Evolutionary conservation across 2,888 invertebrate genomes (phyloP), one percentile per base, ranked within the genome.

Genomic region (Lissonota sp.): DNA sequence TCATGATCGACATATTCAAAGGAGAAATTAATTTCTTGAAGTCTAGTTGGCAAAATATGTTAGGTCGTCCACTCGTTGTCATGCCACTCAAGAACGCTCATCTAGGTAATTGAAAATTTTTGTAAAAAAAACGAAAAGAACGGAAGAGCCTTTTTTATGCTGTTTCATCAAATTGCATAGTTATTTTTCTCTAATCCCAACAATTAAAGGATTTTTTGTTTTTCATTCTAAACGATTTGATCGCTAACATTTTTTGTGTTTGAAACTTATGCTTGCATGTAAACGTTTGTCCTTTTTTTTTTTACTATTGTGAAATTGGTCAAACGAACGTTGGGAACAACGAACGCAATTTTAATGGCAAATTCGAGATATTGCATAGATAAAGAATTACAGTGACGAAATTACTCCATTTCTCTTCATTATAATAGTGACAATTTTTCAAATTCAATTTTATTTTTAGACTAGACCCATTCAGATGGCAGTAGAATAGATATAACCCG

Each of bases 21-120:
- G 97, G 97, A 89, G 98, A 99, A 94, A 97, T 99, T 92, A 97
- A 98, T 95, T 99, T 98, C 95, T 96, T 99, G 94, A 98, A 99
- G 95, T 97, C 97, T 90, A 98, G 98, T 93, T 99, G 99, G 99
- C 98, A 98, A 94, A 97, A 97, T 94, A 97, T 98, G 94, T 95
- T 99, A 92, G 99, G 99, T 90, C 95, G 99, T 90, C 99, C 99
- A 83, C 95, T 98, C 92, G 97, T 99, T 93, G 97, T 98, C 87
- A 95, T 99, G 94, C 96, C 96, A 92, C 95, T 97, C 94, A 96
- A 96, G 95, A 96, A 96, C 93, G 95, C 96, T 93, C 97, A 98
- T 93, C 95, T 98, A 97, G 98, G 98, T 98, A 96, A 85, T 79
- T 67, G 39, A 6, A 57, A 70, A 49, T 49, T 60, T 49, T 75